phyloP scores from a whole-genome alignment of 2,888 invertebrate species.

The Thyatira batis region DNA sequence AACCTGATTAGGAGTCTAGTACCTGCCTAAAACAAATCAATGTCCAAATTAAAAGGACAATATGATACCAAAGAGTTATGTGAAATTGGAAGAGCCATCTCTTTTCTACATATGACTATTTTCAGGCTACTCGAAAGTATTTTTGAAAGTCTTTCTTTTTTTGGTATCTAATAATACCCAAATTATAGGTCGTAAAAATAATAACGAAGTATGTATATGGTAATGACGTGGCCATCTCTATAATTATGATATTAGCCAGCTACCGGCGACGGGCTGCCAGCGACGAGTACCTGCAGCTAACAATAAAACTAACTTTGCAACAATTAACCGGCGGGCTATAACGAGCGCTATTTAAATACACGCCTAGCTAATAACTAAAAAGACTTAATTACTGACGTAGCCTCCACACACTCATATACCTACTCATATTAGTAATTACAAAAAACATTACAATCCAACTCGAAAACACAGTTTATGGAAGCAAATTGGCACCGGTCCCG shows the following conservation, averaged over 20 bases:
- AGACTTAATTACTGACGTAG: not conserved
- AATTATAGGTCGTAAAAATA: not conserved
- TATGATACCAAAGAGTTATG: too few relatives aligned
- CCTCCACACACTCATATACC: not conserved
- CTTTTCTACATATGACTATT: too few relatives aligned
- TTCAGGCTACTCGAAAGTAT: not conserved
- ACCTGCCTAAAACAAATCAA: too few relatives aligned
- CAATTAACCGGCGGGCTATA: not conserved
- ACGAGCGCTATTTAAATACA: slow-evolving; percentile 1
- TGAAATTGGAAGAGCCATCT: too few relatives aligned
- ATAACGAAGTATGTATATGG: not conserved
- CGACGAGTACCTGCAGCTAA: too few relatives aligned
- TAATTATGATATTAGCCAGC: not conserved
- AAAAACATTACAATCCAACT: not conserved
- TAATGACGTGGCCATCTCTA: not conserved
- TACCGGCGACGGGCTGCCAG: not conserved
- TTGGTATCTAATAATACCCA: not conserved
- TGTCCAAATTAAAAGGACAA: too few relatives aligned
- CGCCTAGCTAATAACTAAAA: not conserved
- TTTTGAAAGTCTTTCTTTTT: not conserved
- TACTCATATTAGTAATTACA: not conserved
- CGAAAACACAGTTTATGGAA: not conserved
- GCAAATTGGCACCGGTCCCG: slow-evolving; percentile 4
- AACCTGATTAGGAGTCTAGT: too few relatives aligned
- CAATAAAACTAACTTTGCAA: not conserved